A percentile compares a stretch with the other conserved stretches of the same genome.
Evolutionary conservation across 1,140 invertebrate species (phyloP).

Genomic region (Belonocnema kinseyi): DNA sequence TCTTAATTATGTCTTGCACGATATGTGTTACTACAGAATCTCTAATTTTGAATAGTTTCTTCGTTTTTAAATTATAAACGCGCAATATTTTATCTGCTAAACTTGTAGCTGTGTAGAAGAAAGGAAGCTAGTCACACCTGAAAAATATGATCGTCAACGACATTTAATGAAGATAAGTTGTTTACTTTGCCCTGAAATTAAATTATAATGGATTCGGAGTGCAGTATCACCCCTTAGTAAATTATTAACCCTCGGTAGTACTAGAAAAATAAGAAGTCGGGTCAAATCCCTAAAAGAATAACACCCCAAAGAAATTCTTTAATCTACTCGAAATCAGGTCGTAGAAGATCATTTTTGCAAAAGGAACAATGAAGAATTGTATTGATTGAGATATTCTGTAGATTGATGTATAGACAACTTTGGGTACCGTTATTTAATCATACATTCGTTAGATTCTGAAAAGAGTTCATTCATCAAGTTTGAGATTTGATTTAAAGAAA

Average conservation of each 20-base stretch:
- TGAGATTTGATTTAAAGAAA: not conserved
- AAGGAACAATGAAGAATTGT: too few relatives aligned
- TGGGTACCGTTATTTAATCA: not conserved
- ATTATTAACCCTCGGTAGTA: not conserved
- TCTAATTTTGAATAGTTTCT: too few relatives aligned
- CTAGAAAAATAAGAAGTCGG: not conserved
- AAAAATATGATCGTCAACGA: not conserved
- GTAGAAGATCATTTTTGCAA: too few relatives aligned
- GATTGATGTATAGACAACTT: not conserved
- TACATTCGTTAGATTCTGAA: slow-evolving; percentile 1
- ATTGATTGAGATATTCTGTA: not conserved
- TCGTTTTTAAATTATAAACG: too few relatives aligned
- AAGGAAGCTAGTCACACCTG: too few relatives aligned
- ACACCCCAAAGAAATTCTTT: too few relatives aligned
- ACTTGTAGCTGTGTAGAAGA: too few relatives aligned
- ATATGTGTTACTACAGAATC: not conserved
- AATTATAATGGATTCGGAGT: not conserved
- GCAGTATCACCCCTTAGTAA: not conserved
- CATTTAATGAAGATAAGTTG: slow-evolving; percentile 21
- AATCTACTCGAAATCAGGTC: too few relatives aligned
- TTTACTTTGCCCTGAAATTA: slow-evolving; percentile 3
- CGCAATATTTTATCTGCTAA: too few relatives aligned
- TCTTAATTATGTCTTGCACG: not conserved
- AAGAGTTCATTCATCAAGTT: slow-evolving; percentile 10
- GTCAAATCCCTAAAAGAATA: too few relatives aligned